Evolutionary conservation across 2,888 invertebrate genomes (phyloP).

Genomic region (Dastarcus helophoroides): DNA sequence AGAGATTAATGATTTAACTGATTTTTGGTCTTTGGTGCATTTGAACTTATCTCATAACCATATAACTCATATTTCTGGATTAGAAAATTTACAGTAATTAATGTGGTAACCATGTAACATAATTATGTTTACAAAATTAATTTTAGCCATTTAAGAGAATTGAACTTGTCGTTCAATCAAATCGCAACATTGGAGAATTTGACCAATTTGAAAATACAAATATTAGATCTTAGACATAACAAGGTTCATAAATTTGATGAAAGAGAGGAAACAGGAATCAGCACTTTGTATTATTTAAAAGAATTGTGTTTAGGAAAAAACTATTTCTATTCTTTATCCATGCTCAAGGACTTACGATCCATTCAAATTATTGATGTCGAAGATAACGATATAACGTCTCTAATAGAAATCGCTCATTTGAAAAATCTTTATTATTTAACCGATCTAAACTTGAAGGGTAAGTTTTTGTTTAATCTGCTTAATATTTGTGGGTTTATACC

Average conservation of each 20-base stretch:
- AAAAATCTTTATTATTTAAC: conserved; percentile 25
- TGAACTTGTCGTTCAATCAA: conserved; percentile 49
- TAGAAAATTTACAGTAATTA: conserved; percentile 42
- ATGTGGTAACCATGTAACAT: too few relatives aligned
- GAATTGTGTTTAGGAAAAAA: conserved; percentile 45
- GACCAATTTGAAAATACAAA: conserved; percentile 39
- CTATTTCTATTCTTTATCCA: conserved; percentile 41
- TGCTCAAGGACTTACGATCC: conserved; percentile 36
- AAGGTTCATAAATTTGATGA: conserved; percentile 28
- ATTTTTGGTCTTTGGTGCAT: conserved; percentile 50
- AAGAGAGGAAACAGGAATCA: conserved; percentile 36
- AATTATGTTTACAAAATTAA: too few relatives aligned
- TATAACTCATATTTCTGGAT: conserved; percentile 43
- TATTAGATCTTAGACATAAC: conserved; percentile 23
- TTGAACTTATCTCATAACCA: conserved; percentile 51
- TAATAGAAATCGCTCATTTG: conserved; percentile 33
- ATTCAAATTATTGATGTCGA: conserved; percentile 31
- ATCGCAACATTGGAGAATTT: conserved; percentile 47
- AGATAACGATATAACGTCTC: conserved; percentile 27
- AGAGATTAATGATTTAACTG: conserved; percentile 41
- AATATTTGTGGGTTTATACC: too few relatives aligned
- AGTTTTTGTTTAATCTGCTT: too few relatives aligned
- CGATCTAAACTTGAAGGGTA: conserved; percentile 30
- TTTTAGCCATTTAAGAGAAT: conserved; percentile 43
- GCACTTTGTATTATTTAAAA: conserved; percentile 42